Percentiles rank a stretch among this genome's conserved stretches.
Conservation (phyloP, 2,888 invertebrate genomes). For the Sialis fuliginosa region DNA sequence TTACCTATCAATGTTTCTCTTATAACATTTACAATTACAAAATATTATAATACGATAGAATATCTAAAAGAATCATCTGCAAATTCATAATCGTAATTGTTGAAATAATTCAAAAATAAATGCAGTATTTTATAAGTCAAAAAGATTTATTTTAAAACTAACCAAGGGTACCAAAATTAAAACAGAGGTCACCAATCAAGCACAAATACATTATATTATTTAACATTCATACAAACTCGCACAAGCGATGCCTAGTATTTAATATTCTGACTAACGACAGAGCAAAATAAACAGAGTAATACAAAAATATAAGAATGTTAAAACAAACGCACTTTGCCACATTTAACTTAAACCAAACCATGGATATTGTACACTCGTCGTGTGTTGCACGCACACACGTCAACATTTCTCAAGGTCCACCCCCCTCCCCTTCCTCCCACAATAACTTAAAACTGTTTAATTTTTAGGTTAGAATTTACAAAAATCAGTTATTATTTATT, state of each 20-base stretch:
- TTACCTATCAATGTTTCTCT: too few species aligned
- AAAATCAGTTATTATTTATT: too few species aligned
- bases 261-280: slow-evolving; percentile 3
- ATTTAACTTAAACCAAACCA: not conserved
- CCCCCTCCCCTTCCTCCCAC: too few species aligned
- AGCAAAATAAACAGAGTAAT: not conserved
- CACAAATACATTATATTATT: slow-evolving; percentile 32
- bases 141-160: not conserved
- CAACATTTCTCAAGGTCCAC: slow-evolving; percentile 9
- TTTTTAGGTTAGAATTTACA: too few species aligned
- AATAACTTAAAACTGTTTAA: too few species aligned
- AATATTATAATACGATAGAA: too few species aligned
- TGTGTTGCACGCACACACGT: slow-evolving; percentile 15
- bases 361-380: not conserved
- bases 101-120: too few species aligned
- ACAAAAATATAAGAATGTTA: not conserved
- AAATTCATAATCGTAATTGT: too few species aligned
- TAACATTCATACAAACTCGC: slow-evolving; percentile 28
- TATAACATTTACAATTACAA: too few species aligned
- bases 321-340: slow-evolving; percentile 1
- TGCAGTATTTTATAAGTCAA: too few species aligned
- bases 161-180: not conserved
- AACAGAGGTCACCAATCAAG: slow-evolving; percentile 18
- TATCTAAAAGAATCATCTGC: too few species aligned
- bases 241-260: slow-evolving; percentile 14